Percentiles rank a stretch among this genome's conserved stretches.
Conservation (phyloP, 2,797 vertebrate species). For the Dallia pectoralis region DNA sequence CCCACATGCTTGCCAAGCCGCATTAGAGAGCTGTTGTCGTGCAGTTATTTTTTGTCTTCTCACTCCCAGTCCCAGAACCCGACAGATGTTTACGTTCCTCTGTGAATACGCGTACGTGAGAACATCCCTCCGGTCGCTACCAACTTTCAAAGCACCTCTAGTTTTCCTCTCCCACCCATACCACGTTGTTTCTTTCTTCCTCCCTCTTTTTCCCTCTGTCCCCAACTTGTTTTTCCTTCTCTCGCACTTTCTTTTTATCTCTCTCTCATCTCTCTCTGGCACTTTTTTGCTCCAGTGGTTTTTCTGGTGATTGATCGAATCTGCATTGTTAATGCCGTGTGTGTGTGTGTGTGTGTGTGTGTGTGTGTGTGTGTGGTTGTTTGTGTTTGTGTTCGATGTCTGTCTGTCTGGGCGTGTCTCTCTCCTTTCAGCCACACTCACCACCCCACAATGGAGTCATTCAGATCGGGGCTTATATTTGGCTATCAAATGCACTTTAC, state of each 20-base stretch:
- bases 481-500: background rate
- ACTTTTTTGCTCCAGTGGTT: conserved; percentile 1
- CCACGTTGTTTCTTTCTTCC: background rate
- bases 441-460: background rate
- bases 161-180: background rate
- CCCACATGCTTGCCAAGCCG: background rate
- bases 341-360: background rate
- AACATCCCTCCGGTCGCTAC: conserved; percentile 43
- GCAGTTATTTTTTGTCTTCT: conserved; percentile 5
- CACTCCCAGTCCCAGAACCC: conserved; percentile 32
- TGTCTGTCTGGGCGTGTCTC: conserved; percentile 12
- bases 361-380: conserved; percentile 16
- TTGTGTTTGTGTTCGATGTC: conserved; percentile 19
- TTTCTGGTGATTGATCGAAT: conserved; percentile 41
- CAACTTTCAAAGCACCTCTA: conserved; percentile 32
- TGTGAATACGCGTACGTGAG: conserved; percentile 50
- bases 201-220: conserved; percentile 17
- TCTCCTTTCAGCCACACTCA: background rate
- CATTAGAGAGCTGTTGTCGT: background rate
- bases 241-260: background rate
- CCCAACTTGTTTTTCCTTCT: background rate
- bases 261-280: conserved; percentile 13
- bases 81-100: conserved; percentile 52
- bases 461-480: background rate
- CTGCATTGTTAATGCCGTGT: conserved; percentile 22